Base-by-base conservation (phyloP, 1,140 invertebrate genomes). In the Spodoptera litura region DNA sequence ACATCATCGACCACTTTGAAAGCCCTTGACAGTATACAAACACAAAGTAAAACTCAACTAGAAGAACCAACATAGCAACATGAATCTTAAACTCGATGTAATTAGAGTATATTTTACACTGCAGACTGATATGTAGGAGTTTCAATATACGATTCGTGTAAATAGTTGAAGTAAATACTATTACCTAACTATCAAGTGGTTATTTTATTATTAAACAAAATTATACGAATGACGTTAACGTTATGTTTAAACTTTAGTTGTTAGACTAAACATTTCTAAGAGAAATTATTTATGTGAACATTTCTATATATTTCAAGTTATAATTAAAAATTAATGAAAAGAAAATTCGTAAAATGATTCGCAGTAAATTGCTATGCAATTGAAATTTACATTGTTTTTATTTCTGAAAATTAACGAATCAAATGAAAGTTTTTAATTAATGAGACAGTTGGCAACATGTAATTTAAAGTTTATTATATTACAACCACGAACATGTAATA, bases 81-180 rank as follows among this genome's bases (percentile, higher is more conserved):
- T 88, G 75, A 86, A 88, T 70, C 59, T 64, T 85, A 87, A 86
- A 38, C 82, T 88, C 83, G 88, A 89, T 88, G 85, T 78, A 80
- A 86, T 87, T 92, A 92, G 88, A 85, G 74, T 87, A 89, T 70
- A 91, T 85, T 86, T 91, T 92, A 92, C 85, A 91, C 87, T 84
- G 86, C 93, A 93, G 93, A 94, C 93, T 94, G 93, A 94, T 90
- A 90, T 86, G 82, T 93, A 91, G 89, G 86, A 64, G 88, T 87
- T 91, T 90, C 83, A 84, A 85, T 86, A 84, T 83, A 82, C 73
- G 82, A 83, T 68, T 56, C 49, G 25, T 77, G 74, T 77, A 77
- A 66, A 77, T 77, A 77, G 59, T 75, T 75, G 59, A 49, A 75
- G 49, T 75, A 64, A 75, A 59, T 20, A 49, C 49, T 75, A 75